Evolutionary conservation across 2,797 vertebrate species (phyloP), one percentile per base, ranked within the genome.

Genomic region (Coilia nasus): DNA sequence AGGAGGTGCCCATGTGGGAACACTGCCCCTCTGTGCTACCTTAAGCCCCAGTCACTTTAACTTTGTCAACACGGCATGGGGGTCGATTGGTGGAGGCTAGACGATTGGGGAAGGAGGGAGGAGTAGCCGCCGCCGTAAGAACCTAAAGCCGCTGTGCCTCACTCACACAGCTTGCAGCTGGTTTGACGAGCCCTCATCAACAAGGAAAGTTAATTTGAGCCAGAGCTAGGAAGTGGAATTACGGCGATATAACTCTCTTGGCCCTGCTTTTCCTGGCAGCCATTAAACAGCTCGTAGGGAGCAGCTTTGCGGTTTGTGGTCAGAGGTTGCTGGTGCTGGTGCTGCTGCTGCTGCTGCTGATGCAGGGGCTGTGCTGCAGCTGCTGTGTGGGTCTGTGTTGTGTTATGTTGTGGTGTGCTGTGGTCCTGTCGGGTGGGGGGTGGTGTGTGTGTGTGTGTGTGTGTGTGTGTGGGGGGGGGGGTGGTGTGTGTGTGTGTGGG

Each of bases 371-470:
- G 71, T 21, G 17, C 35, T 78, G 6, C 67, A 57, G 64, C 31
- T 60, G n/a, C n/a, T 81, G 83, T 86, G 59, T 86, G 84, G 85
- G 82, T 83, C 85, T 84, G 83, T 62, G 82, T 41, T 78, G 46
- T 57, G 78, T 85, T 84, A 31, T 71, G 64, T 31, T 31, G 11
- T 71, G 62, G 21, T 60, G 19, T 64, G 23, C 6, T 64, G 25
- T 71, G 31, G 67, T 28, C n/a, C 62, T 23, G 31, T 35, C 31
- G 3, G 28, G 62, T n/a, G 44, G 82, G 35, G 19, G 64, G 1
- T 3, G 62, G 25, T 3, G 14, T 59, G 44, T 71, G 83, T 82
- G 83, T 62, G 82, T 28, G 62, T 84, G 85, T 83, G 83, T 86
- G 54, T 62, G 54, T 67, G 35, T 28, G 12, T 85, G 83, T 86